These are phyloP conservation scores for Pteruthius melanotis DNA, from an alignment of 2,113 vertebrate genomes.

Conservation along the genomic window DNA sequence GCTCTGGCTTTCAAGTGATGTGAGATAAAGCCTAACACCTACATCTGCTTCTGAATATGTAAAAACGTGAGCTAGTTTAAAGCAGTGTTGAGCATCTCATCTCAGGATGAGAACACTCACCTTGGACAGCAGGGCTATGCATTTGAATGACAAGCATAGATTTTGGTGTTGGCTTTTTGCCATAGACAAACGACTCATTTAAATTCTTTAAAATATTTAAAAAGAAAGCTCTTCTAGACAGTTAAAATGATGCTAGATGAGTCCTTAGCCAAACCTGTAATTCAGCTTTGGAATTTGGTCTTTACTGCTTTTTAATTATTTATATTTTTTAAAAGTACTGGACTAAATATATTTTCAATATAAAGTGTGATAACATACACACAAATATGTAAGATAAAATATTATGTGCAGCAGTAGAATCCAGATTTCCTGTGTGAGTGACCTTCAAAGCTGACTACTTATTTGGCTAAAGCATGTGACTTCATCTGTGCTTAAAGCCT, in stretches of 20 bases:
- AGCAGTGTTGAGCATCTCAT: background rate
- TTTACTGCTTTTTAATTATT: background rate
- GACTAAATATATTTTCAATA: background rate
- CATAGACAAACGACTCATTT: background rate
- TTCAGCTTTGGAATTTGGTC: constrained; percentile 1
- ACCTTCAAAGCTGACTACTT: background rate
- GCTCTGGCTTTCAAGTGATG: background rate
- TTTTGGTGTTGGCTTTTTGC: background rate
- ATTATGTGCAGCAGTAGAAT: background rate
- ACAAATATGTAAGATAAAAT: background rate
- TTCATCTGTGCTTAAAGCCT: background rate
- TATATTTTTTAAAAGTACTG: background rate
- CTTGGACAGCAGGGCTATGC: background rate
- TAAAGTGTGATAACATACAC: background rate
- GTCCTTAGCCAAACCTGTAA: background rate
- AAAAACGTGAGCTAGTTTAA: background rate
- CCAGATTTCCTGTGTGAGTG: background rate
- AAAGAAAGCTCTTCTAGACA: background rate
- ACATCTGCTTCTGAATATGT: background rate
- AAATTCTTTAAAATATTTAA: background rate
- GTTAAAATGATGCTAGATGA: background rate
- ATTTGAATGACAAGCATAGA: background rate
- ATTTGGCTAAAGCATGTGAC: background rate
- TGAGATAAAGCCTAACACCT: background rate
- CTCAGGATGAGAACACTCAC: background rate